Base-by-base conservation (phyloP, 2,113 vertebrate species). In the Chloebia gouldiae region DNA sequence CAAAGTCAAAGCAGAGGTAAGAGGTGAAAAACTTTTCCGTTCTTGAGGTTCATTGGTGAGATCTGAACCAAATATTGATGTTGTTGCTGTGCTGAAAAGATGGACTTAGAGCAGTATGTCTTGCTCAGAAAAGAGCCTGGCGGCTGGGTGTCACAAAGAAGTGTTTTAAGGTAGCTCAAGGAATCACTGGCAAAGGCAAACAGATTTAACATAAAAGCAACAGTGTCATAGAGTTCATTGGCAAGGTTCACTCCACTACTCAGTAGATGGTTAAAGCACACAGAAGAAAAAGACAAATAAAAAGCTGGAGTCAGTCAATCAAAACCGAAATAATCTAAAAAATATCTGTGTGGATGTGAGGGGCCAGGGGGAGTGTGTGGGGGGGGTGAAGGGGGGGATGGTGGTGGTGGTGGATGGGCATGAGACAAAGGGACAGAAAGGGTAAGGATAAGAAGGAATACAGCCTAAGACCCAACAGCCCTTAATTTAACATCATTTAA, bases 91-190 rank as follows among this genome's bases (percentile, higher is more conserved):
- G 35, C 25, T 33, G 11, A 9, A 73, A 22, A 49, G 6, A 4
- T 92, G 44, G 27, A 23, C 13, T 51, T 69, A 19, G 11, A 60
- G 53, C 4, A 33, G 3, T 6, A 6, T 15, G 15, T 69, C 63
- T 39, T 49, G 11, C 44, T 64, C 49, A 57, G 25, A 15, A 61
- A 81, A 78, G 13, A 78, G 22, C 2, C 21, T 21, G 33, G 31
- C 4, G 8, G 22, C 39, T 77, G 15, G 2, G 9, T 35, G 31
- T 45, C 33, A 53, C 27, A 44, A 28, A 33, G 0, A 0, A 33
- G 24, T 11, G 15, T 51, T 76, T 59, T 60, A 51, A 59, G 27
- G 31, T 12, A 3, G 4, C 27, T 77, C 37, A 60, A 44, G 37
- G 37, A 60, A 53, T 51, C 72, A 37, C 18, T 1, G 3, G 18